phyloP scores from a whole-genome alignment of 2,113 vertebrate genomes.

The Microcebus griseorufus region DNA sequence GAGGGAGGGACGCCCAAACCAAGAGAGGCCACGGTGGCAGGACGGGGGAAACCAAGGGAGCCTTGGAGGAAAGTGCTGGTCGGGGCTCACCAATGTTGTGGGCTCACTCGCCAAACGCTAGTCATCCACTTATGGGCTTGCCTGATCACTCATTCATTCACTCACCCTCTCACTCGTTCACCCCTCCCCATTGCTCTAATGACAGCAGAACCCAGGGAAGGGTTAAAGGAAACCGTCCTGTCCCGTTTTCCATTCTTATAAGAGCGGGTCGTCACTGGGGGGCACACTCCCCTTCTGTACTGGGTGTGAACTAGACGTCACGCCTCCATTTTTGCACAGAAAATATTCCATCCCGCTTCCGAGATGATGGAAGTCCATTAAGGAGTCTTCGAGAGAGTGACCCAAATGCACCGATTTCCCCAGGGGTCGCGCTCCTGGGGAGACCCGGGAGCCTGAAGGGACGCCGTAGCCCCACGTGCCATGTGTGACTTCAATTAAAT shows the following conservation, averaged over 20 bases:
- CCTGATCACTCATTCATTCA: not conserved
- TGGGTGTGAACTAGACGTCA: not conserved
- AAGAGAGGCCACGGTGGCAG: not conserved
- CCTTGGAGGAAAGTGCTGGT: not conserved
- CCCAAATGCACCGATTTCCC: not conserved
- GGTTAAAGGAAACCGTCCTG: not conserved
- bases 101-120: not conserved
- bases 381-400: not conserved
- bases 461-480: fast-evolving
- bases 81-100: fast-evolving
- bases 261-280: not conserved
- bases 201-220: not conserved
- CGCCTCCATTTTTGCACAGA: not conserved
- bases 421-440: not conserved
- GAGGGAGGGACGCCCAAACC: not conserved
- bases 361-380: not conserved
- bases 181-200: not conserved
- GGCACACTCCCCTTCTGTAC: not conserved
- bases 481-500: not conserved
- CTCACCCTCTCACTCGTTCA: not conserved
- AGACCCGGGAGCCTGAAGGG: not conserved
- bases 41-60: not conserved
- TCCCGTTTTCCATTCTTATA: not conserved
- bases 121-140: not conserved
- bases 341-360: not conserved